Evolutionary conservation across 2,113 vertebrate genomes (phyloP), one percentile per base, ranked within the genome.

Genomic region (Tylochromis polylepis): DNA sequence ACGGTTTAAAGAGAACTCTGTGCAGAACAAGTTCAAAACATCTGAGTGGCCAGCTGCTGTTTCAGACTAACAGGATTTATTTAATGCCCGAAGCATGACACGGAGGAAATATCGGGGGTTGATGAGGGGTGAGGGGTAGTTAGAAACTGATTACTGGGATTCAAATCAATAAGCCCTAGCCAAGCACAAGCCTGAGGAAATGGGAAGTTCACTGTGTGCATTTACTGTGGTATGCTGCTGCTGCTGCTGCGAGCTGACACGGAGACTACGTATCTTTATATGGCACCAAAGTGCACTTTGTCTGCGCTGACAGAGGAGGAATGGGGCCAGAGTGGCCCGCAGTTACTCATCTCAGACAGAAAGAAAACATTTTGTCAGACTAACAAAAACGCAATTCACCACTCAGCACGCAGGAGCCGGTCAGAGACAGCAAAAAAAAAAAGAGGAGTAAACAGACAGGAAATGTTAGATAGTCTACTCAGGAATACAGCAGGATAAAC

Each of bases 221-320:
- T 93, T 94, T 91, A 92, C 92, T 91, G 89, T 93, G 94, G 94
- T 93, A 93, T 94, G 93, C 93, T 91, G 84, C 81, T 83, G 86
- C 82, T 70, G 79, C 85, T 87, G 58, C 88, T 87, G 85, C 89
- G 90, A 85, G 92, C 89, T 85, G 92, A 94, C 92, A 87, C 46
- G 14, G 51, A 88, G 84, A 84, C 92, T 89, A 67, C 59, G 83
- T 93, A 92, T 95, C 95, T 96, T 95, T 95, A 94, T 95, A 91
- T 90, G 95, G 93, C 92, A 94, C 92, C 93, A 90, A 89, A 90
- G 90, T 90, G 93, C 89, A 95, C 93, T 95, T 94, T 95, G 91
- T 94, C 94, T 94, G 83, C 22, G 22, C 87, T 92, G 92, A 93
- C 91, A 79, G 93, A 89, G 85, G 86, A 83, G 79, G 86, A 91